These are phyloP conservation scores for Anser brachyrhynchus DNA, from an alignment of 2,113 vertebrate genomes.

Conservation along the genomic window DNA sequence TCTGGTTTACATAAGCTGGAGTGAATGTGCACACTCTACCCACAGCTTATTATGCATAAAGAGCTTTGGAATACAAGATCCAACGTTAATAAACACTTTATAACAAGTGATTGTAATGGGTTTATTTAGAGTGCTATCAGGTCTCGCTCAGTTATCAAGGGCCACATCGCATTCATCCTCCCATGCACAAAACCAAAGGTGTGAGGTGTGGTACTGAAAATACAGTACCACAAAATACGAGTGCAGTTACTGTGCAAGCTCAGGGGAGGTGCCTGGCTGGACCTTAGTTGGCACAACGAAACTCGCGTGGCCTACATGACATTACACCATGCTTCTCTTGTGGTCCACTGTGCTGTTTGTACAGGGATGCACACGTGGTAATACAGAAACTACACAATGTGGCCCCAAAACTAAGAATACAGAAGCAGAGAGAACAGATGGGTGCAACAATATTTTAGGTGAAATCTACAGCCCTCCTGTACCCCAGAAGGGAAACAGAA, in stretches of 20 bases:
- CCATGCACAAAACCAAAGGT: neutral
- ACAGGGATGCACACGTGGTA: neutral
- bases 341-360: fast-evolving
- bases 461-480: neutral
- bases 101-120: neutral
- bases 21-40: neutral
- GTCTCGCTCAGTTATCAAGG: fast-evolving
- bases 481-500: neutral
- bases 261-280: neutral
- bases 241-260: fast-evolving
- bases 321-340: fast-evolving
- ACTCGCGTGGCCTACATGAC: fast-evolving
- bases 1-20: neutral
- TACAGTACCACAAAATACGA: no score
- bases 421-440: neutral
- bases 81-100: neutral
- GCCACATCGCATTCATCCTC: neutral
- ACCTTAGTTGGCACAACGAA: neutral
- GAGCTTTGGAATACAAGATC: neutral
- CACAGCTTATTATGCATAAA: neutral
- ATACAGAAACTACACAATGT: fast-evolving
- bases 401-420: fast-evolving
- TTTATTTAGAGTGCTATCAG: neutral
- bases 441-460: neutral
- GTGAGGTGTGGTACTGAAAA: fast-evolving